Evolutionary conservation across 2,113 vertebrate genomes (phyloP), one percentile per base, ranked within the genome.

Genomic region (Cryptomyrus ogoouensis): DNA sequence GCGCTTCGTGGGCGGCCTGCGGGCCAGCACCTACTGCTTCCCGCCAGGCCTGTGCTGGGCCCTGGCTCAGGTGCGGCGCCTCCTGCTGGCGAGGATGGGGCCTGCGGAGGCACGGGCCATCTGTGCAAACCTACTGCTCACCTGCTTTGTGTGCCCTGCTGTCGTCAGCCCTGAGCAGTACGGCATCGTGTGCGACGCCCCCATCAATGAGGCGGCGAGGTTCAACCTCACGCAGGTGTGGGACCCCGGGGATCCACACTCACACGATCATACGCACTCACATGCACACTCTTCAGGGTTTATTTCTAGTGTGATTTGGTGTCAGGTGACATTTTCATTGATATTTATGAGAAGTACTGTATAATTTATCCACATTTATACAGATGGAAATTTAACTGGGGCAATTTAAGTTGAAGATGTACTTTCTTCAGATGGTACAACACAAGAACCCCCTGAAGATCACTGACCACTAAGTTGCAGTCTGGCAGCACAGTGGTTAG

Each of bases 181-280:
- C 0, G 98, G 98, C 52, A 99, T 99, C 39, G 99, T 99, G 92
- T 99, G 98, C 1, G 98, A 99, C 9, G 98, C 98, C 80, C 98
- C 98, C 47, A 99, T 99, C 94, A 99, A 99, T 31, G 98, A 99
- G 91, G 98, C 99, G 92, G 98, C 98, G 47, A 96, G 98, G 90
- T 99, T 99, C 93, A 99, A 99, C 91, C 95, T 99, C 89, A 99
- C 99, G 98, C 98, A 99, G 98, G 98, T 98, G 94, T 3, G 83
- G 93, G 15, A 12, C 15, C 74, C 74, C 17, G 2, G 31, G 17
- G 15, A 42, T 31, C n/a, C 62, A 70, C 62, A 5, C 62, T 31
- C 62, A n/a, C 24, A 62, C 62, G 31, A 9, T 66, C n/a, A 1
- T 5, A 1, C 2, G 1, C 58, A 27, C 58, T 66, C 24, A n/a